Evolutionary conservation across 2,888 invertebrate genomes (phyloP).

Genomic region (Monochamus alternatus): DNA sequence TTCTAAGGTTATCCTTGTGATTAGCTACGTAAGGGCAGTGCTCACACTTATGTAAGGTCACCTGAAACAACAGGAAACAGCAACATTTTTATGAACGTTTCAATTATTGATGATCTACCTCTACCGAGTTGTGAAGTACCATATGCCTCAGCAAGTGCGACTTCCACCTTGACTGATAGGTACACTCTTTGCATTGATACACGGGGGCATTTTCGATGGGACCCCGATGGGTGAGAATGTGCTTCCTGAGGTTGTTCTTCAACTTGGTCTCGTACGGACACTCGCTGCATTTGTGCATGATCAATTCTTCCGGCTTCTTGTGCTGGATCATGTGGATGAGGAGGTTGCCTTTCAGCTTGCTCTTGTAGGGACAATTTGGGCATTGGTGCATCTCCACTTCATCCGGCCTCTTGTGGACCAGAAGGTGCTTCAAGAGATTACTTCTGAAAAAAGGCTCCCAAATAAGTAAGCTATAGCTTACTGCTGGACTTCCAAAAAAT

Average conservation of each 20-base stretch:
- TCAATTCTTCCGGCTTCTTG: constrained; percentile 1
- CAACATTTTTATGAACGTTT: too few species aligned
- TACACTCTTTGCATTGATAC: not conserved
- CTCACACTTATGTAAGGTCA: constrained; percentile 4
- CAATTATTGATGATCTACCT: not conserved
- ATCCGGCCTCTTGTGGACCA: constrained; percentile 12
- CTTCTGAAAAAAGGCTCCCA: not conserved
- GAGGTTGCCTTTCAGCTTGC: constrained; percentile 8
- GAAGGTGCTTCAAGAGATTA: not conserved
- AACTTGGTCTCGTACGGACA: constrained; percentile 30
- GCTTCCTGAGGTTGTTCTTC: constrained; percentile 23
- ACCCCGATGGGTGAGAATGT: constrained; percentile 19
- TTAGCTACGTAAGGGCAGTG: constrained; percentile 29
- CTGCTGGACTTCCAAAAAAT: too few species aligned
- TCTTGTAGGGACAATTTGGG: constrained; percentile 21
- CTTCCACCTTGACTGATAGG: constrained; percentile 14
- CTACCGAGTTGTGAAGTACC: not conserved
- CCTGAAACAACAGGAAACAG: not conserved
- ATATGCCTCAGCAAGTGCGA: constrained; percentile 12
- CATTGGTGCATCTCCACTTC: constrained; percentile 32
- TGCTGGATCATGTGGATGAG: constrained; percentile 26
- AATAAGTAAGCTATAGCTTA: too few species aligned
- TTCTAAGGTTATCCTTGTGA: constrained; percentile 31
- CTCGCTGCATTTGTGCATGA: constrained; percentile 10
- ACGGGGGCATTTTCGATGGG: not conserved